Percentiles rank a stretch among this genome's conserved stretches.
Evolutionary conservation across 2,797 vertebrate species (phyloP).

Genomic region (Hoplostethus atlanticus): DNA sequence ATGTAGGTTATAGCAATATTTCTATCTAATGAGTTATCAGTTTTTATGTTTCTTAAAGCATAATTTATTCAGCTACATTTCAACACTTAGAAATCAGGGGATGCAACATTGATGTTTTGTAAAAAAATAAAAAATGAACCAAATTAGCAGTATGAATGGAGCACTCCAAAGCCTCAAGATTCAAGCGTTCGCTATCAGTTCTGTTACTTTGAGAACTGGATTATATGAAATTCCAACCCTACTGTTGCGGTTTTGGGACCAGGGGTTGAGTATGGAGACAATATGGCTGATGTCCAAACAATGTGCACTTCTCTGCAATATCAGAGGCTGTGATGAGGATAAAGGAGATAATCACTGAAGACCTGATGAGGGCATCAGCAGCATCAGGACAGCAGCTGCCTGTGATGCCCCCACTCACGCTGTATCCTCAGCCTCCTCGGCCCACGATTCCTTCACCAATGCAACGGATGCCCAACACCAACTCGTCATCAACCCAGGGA

Average conservation of each 20-base stretch:
- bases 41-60: too few species aligned
- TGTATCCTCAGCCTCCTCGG: conserved; percentile 84
- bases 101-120: too few species aligned
- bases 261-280: neutral
- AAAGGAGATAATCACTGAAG: conserved; percentile 87
- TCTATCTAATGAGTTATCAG: too few species aligned
- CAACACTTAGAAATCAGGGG: too few species aligned
- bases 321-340: conserved; percentile 85
- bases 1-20: too few species aligned
- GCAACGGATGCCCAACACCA: conserved; percentile 63
- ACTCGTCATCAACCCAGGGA: conserved; percentile 62
- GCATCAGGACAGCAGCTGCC: conserved; percentile 77
- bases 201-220: neutral
- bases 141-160: too few species aligned
- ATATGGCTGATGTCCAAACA: conserved; percentile 3
- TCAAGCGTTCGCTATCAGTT: too few species aligned
- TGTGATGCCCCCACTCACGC: conserved; percentile 81
- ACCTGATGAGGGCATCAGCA: conserved; percentile 76
- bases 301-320: conserved; percentile 27
- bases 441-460: conserved; percentile 59
- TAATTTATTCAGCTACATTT: too few species aligned
- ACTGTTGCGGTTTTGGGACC: neutral
- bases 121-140: too few species aligned
- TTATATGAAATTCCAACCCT: neutral
- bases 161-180: too few species aligned